These are phyloP conservation scores for Etia nguti DNA, from an alignment of 2,113 vertebrate species.

Conservation along the genomic window DNA sequence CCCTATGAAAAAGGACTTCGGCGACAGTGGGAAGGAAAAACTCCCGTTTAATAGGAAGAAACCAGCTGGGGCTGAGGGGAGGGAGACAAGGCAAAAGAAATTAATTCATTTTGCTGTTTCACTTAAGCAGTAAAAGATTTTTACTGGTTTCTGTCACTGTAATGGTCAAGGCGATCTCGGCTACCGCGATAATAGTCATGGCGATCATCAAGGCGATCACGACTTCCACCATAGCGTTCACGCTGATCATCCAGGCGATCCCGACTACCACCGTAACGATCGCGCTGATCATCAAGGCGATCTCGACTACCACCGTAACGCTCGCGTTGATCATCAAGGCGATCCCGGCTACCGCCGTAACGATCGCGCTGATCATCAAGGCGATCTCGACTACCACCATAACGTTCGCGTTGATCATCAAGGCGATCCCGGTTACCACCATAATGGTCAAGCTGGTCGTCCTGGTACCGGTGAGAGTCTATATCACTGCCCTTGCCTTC, in stretches of 20 bases:
- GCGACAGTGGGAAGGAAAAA: background rate
- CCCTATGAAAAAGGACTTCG: background rate
- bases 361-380: background rate
- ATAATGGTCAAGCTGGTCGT: background rate
- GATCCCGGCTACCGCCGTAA: background rate
- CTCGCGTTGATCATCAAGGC: background rate
- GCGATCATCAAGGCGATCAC: slow-evolving; percentile 2
- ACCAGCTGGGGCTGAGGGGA: background rate
- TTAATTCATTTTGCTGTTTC: background rate
- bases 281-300: background rate
- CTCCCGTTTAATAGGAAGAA: background rate
- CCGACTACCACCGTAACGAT: background rate
- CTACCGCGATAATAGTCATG: background rate
- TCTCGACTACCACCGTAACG: background rate
- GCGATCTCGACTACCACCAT: slow-evolving; percentile 11
- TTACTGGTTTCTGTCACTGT: background rate
- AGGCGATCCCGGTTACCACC: slow-evolving; percentile 13
- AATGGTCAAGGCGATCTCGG: background rate
- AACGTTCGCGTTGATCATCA: background rate
- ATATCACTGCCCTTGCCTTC: slow-evolving; percentile 10
- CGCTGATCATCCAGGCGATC: slow-evolving; percentile 11
- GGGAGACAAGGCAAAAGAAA: background rate
- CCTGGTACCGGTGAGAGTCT: slow-evolving; percentile 1
- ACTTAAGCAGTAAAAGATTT: background rate
- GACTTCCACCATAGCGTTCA: background rate